Evolutionary conservation across 2,113 vertebrate species (phyloP), one percentile per base, ranked within the genome.

Genomic region (Rhombomys opimus): DNA sequence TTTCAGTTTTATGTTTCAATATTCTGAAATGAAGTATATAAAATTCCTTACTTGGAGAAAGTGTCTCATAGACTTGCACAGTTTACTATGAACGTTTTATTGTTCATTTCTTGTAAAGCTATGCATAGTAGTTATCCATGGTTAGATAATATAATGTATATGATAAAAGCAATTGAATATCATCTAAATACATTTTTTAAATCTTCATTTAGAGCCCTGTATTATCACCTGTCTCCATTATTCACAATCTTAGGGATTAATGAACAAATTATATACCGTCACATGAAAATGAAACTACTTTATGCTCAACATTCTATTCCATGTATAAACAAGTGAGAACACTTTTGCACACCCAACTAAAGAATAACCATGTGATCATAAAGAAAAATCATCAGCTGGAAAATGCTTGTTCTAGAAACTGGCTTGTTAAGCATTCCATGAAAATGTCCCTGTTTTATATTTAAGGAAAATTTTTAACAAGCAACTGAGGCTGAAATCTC

Each of bases 1-100:
- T 1, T n/a, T 89, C 14, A 72, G 12, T 70, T 94, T 63, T 52
- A n/a, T 22, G 17, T 59, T 95, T 87, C 46, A 68, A 67, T 91
- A 41, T 72, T 89, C 52, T 90, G 27, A 95, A 94, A 93, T 84
- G 46, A 85, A 85, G 12, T 20, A 41, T 59, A 32, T 72, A 85
- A 76, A 50, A 86, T 73, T 1, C 14, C 5, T 85, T 82, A 9
- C 57, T 70, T 11, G 80, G 22, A 89, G 8, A 67, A 75, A 7
- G 1, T 95, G 12, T 67, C 32, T 46, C 46, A 46, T 23, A 81
- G 0, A 63, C 52, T 10, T 38, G 54, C 4, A 67, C 57, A 9
- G 27, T 81, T 70, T 50, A 86, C n/a, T 67, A 35, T 23, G 13
- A 85, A 7, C 25, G n/a, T 46, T 90, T 76, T 81, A 38, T 10